Base-by-base conservation (phyloP, 1,140 invertebrate species). In the Thereuonema tuberculata region DNA sequence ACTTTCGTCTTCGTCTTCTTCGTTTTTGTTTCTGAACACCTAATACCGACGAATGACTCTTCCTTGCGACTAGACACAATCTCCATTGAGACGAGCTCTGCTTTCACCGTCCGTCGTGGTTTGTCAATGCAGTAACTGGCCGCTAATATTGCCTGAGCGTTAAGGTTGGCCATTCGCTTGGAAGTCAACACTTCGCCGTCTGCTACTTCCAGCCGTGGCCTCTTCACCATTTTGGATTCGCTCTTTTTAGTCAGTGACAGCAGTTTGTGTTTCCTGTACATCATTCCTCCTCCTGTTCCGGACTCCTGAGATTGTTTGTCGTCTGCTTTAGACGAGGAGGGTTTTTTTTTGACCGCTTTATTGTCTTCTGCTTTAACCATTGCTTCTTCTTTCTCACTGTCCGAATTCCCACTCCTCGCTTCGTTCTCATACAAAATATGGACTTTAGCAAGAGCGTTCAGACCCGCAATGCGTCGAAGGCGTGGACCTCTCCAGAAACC, bases 371-470 rank as follows among this genome's bases (percentile, higher is more conserved):
- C 5, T 37, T 5, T 55, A 63, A 31, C 65, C 56, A 49, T 54
- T 63, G 26, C 54, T 73, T 24, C 62, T 67, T 56, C 71, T 75
- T 68, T 71, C 77, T 56, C 76, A 72, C 58, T 73, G 72, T 63
- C 78, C 73, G 59, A 66, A 15, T 20, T 24, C 47, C 52, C 37
- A n/a, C n/a, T n/a, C 12, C 59, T 27, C 3, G 52, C 59, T 60
- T 92, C 89, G 69, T 92, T 91, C 71, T 93, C 89, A 66, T 91
- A 92, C 15, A 93, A 76, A 69, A 88, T 90, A 70, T 92, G 88
- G 28, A 93, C 89, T 77, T 93, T 92, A n/a, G 88, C 88, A 65
- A 87, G 72, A 0, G 89, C 89, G 72, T 93, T 93, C 20, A 93
- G 71, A 3, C 88, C 91, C 26, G 89, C 89, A 69, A 90, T 88